Percentiles rank a stretch among this genome's conserved stretches.
phyloP scores from a whole-genome alignment of 2,888 invertebrate species.

The Lysandra bellargus region DNA sequence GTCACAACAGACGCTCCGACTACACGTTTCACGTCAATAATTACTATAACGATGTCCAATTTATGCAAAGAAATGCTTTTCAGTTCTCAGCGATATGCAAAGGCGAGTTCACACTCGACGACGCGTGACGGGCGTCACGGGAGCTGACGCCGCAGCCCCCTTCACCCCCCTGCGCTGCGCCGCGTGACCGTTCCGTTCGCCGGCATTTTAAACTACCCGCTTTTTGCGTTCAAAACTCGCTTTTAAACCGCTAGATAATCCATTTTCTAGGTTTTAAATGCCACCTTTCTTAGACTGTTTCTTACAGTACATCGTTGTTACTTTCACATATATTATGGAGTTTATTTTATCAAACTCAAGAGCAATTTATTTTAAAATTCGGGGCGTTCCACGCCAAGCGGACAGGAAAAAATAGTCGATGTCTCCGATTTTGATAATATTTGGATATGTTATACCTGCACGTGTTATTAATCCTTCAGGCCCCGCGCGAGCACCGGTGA shows the following conservation, averaged over 20 bases:
- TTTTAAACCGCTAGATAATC: conserved; percentile 63
- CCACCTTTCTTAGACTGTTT: not conserved
- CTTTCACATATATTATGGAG: not conserved
- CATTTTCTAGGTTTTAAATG: conserved; percentile 6
- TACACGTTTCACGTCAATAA: conserved; percentile 17
- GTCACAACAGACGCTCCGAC: not conserved
- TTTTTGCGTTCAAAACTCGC: conserved; percentile 66
- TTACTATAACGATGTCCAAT: conserved; percentile 11
- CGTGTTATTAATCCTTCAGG: too few relatives aligned
- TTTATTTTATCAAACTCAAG: not conserved
- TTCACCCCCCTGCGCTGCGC: conserved; percentile 45
- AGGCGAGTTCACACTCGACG: conserved; percentile 65
- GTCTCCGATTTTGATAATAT: too few relatives aligned
- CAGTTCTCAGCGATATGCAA: conserved; percentile 59
- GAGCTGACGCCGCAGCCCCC: conserved; percentile 49
- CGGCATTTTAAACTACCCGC: conserved; percentile 56
- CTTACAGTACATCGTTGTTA: not conserved
- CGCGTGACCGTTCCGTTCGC: conserved; percentile 74
- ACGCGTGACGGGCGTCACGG: conserved; percentile 55
- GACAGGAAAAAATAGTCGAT: too few relatives aligned
- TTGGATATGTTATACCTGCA: too few relatives aligned
- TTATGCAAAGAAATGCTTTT: conserved; percentile 29
- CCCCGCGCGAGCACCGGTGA: too few relatives aligned
- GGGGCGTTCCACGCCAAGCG: too few relatives aligned
- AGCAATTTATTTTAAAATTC: not conserved